Evolutionary conservation across 2,797 vertebrate genomes (phyloP).

Genomic region (Lophura swinhoii): DNA sequence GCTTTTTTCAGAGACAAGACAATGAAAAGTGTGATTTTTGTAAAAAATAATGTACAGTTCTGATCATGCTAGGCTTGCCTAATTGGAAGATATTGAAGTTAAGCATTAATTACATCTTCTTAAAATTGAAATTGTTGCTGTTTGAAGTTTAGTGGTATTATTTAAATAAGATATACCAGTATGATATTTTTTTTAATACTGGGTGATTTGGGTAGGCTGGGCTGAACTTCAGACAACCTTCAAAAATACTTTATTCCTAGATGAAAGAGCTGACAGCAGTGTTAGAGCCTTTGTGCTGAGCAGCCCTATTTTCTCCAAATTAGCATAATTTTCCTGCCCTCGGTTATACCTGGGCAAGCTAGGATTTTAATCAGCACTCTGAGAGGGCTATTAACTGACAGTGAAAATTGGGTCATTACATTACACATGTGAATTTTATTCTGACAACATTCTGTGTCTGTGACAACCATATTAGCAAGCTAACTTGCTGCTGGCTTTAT

Average conservation of each 20-base stretch:
- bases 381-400: neutral
- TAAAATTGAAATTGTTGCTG: neutral
- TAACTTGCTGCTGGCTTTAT: neutral
- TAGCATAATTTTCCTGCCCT: constrained; percentile 7
- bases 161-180: neutral
- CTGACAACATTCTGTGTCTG: neutral
- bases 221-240: neutral
- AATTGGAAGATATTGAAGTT: neutral
- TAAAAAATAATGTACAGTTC: neutral
- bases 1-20: neutral
- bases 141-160: neutral
- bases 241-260: neutral
- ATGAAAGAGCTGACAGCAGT: neutral
- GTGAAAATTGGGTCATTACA: neutral
- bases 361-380: neutral
- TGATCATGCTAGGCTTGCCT: neutral
- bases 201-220: neutral
- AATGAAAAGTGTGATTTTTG: neutral
- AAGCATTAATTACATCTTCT: neutral
- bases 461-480: neutral
- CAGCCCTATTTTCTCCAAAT: neutral
- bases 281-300: neutral
- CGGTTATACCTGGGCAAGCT: constrained; percentile 1
- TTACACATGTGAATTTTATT: neutral
- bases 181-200: neutral